Conservation (phyloP, 2,113 vertebrate genomes). For the Melanerpes aurifrons region DNA sequence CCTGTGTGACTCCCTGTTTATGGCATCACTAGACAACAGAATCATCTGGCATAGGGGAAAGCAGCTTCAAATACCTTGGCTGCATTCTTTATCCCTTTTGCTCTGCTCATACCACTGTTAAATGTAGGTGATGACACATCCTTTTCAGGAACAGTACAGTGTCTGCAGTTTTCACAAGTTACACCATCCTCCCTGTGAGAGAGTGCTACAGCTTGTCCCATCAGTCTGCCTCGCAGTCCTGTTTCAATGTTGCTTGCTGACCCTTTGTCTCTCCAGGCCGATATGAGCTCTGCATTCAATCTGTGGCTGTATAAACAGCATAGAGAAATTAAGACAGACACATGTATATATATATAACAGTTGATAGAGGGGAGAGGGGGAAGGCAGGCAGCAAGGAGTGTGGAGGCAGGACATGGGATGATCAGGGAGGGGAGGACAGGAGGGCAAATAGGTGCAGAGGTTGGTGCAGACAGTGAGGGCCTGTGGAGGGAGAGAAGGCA, state of each 20-base stretch:
- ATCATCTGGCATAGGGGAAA: constrained; percentile 50
- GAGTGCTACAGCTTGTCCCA: constrained; percentile 1
- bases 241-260: background rate
- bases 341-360: background rate
- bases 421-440: background rate
- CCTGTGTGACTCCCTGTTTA: constrained; percentile 19
- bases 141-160: constrained; percentile 34
- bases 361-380: background rate
- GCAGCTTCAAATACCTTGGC: constrained; percentile 34
- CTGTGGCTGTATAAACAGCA: background rate
- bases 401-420: fast-evolving
- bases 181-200: background rate
- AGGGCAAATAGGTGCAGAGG: background rate
- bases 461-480: fast-evolving
- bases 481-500: background rate
- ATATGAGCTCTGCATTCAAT: background rate
- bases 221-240: background rate
- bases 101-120: constrained; percentile 45
- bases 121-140: constrained; percentile 63
- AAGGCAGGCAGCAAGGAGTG: background rate
- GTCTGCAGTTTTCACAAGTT: background rate
- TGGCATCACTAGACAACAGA: constrained; percentile 9
- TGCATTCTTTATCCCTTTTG: constrained; percentile 31
- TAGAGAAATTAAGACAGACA: background rate
- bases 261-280: background rate